Percentiles rank a stretch among this genome's conserved stretches.
Evolutionary conservation across 1,140 invertebrate species (phyloP).

Genomic region (Paralvinella palmiformis): DNA sequence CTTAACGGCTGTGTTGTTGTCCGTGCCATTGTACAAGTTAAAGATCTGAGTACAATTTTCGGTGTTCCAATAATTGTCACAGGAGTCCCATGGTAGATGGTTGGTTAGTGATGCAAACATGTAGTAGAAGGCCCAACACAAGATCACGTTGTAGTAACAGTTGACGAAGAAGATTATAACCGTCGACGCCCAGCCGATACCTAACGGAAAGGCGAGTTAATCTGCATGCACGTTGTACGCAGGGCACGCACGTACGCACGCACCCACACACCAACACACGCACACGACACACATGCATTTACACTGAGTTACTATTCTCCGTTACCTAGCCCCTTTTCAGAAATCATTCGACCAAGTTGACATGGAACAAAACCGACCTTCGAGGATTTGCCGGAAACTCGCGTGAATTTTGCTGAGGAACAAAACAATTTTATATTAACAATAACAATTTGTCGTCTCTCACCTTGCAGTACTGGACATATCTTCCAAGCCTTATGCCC

Average conservation of each 20-base stretch:
- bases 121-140: conserved; percentile 92
- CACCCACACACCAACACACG: no score
- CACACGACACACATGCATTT: no score
- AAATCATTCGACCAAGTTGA: no score
- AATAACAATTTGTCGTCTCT: no score
- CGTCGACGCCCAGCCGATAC: conserved; percentile 6
- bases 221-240: no score
- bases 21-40: conserved; percentile 49
- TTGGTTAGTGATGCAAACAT: conserved; percentile 53
- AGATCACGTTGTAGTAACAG: conserved; percentile 89
- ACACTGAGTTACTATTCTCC: no score
- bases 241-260: no score
- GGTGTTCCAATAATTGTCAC: conserved; percentile 68
- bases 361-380: no score
- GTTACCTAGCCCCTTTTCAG: no score
- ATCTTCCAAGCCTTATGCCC: conserved; percentile 70
- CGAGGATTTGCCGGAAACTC: no score
- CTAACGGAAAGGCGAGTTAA: background rate
- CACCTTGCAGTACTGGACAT: conserved; percentile 74
- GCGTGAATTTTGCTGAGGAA: no score
- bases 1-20: conserved; percentile 22
- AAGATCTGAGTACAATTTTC: conserved; percentile 60
- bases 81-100: conserved; percentile 86
- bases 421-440: no score
- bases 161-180: conserved; percentile 10